Conservation (phyloP, 2,888 invertebrate species). For the Seira ritae region DNA sequence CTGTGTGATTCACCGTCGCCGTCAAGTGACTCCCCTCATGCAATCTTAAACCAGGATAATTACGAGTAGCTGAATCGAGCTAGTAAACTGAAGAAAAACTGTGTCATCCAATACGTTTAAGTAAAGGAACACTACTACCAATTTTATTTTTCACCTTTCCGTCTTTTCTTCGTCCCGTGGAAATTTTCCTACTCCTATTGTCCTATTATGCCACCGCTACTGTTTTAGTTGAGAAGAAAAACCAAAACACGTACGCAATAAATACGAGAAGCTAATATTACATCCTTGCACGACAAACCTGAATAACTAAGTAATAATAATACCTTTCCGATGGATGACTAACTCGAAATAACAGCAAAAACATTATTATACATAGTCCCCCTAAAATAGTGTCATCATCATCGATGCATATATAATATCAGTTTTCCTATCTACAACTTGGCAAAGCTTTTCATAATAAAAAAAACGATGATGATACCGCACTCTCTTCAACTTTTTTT, state of each 20-base stretch:
- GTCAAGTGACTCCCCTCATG: background rate
- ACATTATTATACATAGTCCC: too few relatives aligned
- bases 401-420: background rate
- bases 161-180: background rate
- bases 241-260: background rate
- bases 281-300: background rate
- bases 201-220: background rate
- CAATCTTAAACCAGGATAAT: background rate
- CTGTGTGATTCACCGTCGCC: too few relatives aligned
- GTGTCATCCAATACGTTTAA: too few relatives aligned
- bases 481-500: background rate
- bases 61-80: too few relatives aligned
- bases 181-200: too few relatives aligned
- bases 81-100: too few relatives aligned
- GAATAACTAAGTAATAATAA: conserved; percentile 4
- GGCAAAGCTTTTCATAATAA: background rate
- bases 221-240: background rate
- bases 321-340: background rate
- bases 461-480: background rate
- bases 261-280: background rate
- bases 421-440: background rate
- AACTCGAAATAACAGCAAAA: too few relatives aligned
- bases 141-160: background rate
- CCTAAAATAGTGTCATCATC: conserved; percentile 12
- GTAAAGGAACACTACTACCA: background rate